These are phyloP conservation scores for Nasonia giraulti DNA, from an alignment of 1,140 invertebrate genomes.

Conservation along the genomic window DNA sequence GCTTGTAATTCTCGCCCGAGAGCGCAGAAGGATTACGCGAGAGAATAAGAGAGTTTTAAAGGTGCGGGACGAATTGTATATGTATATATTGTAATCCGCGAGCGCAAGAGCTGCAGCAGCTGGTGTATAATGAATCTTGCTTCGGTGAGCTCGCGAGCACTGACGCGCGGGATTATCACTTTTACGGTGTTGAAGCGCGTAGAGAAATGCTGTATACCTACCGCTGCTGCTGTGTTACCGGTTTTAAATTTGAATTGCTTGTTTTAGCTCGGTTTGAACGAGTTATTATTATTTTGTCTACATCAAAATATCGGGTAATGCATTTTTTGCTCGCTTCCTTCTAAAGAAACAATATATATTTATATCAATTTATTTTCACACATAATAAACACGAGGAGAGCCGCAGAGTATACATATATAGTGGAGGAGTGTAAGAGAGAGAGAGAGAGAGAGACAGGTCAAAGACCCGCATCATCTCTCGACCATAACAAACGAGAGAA, in stretches of 20 bases:
- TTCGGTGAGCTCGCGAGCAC: background rate
- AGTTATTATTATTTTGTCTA: too few relatives aligned
- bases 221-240: background rate
- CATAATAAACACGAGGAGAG: background rate
- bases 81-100: background rate
- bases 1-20: background rate
- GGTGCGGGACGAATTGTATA: background rate
- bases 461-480: constrained; percentile 19
- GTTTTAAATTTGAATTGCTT: background rate
- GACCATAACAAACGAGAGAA: constrained; percentile 25
- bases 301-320: too few relatives aligned
- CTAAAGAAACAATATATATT: background rate
- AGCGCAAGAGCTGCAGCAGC: background rate
- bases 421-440: too few relatives aligned
- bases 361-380: background rate
- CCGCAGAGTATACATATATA: background rate
- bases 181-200: background rate
- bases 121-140: constrained; percentile 13
- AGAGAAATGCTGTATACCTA: background rate
- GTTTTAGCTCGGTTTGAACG: too few relatives aligned
- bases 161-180: background rate
- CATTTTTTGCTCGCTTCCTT: too few relatives aligned
- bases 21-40: background rate
- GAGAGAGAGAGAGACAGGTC: constrained; percentile 1
- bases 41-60: background rate